Conservation (phyloP, 2,113 vertebrate species). For the Lipotes vexillifer region DNA sequence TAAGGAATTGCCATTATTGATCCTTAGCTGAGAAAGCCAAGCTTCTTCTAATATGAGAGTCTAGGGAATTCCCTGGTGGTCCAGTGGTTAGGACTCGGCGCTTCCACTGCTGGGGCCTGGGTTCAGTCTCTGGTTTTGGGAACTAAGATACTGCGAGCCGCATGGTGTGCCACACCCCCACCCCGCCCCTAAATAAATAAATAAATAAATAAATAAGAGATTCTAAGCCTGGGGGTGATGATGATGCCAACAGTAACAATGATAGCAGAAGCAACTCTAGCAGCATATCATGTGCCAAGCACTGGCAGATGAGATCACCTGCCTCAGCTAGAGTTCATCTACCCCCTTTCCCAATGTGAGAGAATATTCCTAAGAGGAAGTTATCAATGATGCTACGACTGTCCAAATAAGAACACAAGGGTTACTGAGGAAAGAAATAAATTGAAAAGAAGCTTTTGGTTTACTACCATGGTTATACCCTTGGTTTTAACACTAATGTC, state of each 20-base stretch:
- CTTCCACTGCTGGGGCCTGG: not conserved
- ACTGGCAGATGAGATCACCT: not conserved
- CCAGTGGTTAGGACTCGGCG: not conserved
- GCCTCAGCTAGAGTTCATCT: not conserved
- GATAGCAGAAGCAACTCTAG: not conserved
- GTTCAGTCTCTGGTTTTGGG: not conserved
- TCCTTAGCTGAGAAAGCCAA: not conserved
- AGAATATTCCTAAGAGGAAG: not conserved
- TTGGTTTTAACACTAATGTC: not conserved
- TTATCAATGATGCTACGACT: not conserved
- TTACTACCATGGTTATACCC: not conserved
- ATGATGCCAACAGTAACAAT: no score
- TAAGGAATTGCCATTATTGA: not conserved
- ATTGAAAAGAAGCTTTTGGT: not conserved
- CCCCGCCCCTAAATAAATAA: not conserved
- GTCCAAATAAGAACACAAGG: not conserved
- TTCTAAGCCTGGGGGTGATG: not conserved
- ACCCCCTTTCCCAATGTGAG: not conserved
- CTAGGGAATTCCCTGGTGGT: not conserved
- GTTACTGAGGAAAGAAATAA: not conserved
- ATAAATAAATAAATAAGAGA: not conserved
- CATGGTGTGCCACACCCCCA: not conserved
- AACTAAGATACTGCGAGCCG: not conserved
- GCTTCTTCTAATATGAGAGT: not conserved
- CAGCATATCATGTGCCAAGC: not conserved